Evolutionary conservation across 2,797 vertebrate species (phyloP).

Genomic region (Orientallactaga sibirica): DNA sequence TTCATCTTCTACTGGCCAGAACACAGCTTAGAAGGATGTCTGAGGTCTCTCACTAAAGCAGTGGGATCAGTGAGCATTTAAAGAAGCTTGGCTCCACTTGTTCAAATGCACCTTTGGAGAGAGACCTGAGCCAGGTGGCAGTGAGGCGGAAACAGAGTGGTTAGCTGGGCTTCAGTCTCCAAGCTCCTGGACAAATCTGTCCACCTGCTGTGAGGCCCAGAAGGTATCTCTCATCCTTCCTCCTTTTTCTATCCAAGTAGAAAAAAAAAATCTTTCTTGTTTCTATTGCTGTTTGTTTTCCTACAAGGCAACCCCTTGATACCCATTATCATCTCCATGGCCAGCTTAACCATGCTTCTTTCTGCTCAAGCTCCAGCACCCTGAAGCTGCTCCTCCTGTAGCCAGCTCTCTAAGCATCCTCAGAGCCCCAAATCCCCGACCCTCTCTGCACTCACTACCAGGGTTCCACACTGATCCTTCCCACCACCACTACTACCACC

Average conservation of each 20-base stretch:
- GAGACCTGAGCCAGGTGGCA: neutral
- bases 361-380: neutral
- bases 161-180: neutral
- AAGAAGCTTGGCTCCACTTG: neutral
- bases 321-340: neutral
- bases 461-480: slow-evolving; percentile 79
- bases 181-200: rapidly evolving
- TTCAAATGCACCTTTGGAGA: neutral
- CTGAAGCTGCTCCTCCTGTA: rapidly evolving
- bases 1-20: neutral
- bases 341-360: neutral
- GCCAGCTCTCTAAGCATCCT: no score
- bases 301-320: neutral
- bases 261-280: neutral
- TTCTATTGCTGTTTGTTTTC: neutral
- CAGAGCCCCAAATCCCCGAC: neutral
- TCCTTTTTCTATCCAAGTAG: neutral
- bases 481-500: slow-evolving; percentile 54
- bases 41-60: neutral
- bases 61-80: neutral
- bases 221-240: rapidly evolving
- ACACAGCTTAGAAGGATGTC: no score
- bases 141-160: neutral
- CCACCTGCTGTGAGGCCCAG: neutral
- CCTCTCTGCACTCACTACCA: neutral